phyloP scores from a whole-genome alignment of 2,797 vertebrate species.

The Myiotriccus ornatus region DNA sequence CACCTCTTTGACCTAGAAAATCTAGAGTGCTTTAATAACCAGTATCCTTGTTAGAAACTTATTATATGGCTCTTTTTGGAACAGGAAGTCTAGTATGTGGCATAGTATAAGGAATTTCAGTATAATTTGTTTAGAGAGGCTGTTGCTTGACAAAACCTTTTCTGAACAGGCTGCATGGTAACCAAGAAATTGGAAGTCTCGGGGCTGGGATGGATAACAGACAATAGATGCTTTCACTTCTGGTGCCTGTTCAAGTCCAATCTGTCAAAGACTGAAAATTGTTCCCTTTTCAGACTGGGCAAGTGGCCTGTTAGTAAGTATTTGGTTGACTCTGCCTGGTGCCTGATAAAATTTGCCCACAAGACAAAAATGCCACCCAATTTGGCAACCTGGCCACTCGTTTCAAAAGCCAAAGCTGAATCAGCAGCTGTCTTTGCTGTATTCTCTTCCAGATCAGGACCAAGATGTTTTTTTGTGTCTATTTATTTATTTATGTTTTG shows the following conservation, averaged over 20 bases:
- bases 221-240: slow-evolving; percentile 56
- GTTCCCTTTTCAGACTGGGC: slow-evolving; percentile 26
- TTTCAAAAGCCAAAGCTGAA: neutral
- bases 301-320: slow-evolving; percentile 29
- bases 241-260: slow-evolving; percentile 15
- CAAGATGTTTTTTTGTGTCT: neutral
- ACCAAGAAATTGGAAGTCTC: slow-evolving; percentile 15
- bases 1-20: slow-evolving; percentile 46
- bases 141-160: slow-evolving; percentile 42
- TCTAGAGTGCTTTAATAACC: slow-evolving; percentile 5
- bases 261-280: slow-evolving; percentile 20
- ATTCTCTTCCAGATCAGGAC: neutral
- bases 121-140: slow-evolving; percentile 39
- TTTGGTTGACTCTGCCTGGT: slow-evolving; percentile 22
- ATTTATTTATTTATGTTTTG: neutral
- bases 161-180: neutral
- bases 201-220: neutral
- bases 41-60: slow-evolving; percentile 20
- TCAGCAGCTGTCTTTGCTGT: neutral
- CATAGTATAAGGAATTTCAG: slow-evolving; percentile 10
- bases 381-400: neutral
- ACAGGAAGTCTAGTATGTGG: neutral
- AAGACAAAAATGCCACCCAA: neutral
- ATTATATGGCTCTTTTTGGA: slow-evolving; percentile 34
- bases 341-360: slow-evolving; percentile 17